These are phyloP conservation scores for Polylopha cassiicola DNA, from an alignment of 2,888 invertebrate species.

Conservation along the genomic window DNA sequence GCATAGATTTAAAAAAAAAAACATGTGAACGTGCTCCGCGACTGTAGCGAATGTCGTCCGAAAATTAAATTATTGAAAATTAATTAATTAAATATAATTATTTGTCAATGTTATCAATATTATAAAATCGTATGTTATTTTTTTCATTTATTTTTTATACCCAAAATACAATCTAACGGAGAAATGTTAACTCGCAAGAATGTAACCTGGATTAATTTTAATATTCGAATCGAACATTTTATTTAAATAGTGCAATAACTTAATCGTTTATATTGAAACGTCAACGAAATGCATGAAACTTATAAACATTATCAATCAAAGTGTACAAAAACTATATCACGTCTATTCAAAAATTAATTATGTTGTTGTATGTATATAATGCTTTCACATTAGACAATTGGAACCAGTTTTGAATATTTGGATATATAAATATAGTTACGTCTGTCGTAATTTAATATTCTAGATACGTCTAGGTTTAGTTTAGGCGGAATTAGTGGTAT, in stretches of 20 bases:
- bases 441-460: conserved; percentile 33
- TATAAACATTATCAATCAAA: conserved; percentile 26
- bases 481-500: conserved; percentile 62
- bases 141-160: conserved; percentile 22
- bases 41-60: conserved; percentile 29
- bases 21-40: conserved; percentile 23
- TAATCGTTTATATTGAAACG: conserved; percentile 14
- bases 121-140: conserved; percentile 24
- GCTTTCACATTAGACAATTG: conserved; percentile 41
- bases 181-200: too few species aligned
- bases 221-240: conserved; percentile 15
- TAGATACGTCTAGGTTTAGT: conserved; percentile 62
- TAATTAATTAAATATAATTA: conserved; percentile 34
- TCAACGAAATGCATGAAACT: conserved; percentile 23
- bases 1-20: conserved; percentile 38
- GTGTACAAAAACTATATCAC: conserved; percentile 34
- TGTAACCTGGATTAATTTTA: too few species aligned
- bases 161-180: too few species aligned
- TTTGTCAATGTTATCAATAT: conserved; percentile 31
- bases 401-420: conserved; percentile 41
- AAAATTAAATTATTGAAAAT: conserved; percentile 38
- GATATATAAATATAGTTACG: conserved; percentile 26
- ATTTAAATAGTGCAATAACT: conserved; percentile 31
- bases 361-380: conserved; percentile 73
- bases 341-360: conserved; percentile 35